phyloP scores from a whole-genome alignment of 2,113 vertebrate genomes.

The Todiramphus saurophagus region DNA sequence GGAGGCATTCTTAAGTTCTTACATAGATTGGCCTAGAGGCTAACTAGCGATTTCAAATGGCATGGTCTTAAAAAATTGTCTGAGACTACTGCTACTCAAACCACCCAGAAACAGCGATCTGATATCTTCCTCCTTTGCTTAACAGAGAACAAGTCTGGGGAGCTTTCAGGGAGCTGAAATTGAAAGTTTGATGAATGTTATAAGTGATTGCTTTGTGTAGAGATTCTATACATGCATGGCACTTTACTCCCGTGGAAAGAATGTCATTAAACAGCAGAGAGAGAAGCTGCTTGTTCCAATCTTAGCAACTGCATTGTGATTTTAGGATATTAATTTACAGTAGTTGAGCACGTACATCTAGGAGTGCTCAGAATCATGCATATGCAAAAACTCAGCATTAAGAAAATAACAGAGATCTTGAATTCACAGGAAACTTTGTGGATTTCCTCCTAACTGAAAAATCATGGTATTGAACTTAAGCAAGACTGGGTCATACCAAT shows the following conservation, averaged over 20 bases:
- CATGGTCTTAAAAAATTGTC: neutral
- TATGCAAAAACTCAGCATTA: neutral
- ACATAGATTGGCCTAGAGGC: neutral
- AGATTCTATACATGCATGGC: neutral
- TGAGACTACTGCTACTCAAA: neutral
- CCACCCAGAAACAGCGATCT: neutral
- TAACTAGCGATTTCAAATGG: neutral
- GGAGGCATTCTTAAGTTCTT: neutral
- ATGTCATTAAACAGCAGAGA: neutral
- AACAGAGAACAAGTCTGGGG: neutral
- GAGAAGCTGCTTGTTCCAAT: neutral
- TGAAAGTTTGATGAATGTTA: neutral
- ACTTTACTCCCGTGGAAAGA: neutral
- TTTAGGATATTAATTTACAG: neutral
- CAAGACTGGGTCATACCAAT: neutral
- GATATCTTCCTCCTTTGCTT: neutral
- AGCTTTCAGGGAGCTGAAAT: neutral
- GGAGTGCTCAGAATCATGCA: neutral
- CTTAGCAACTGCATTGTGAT: neutral
- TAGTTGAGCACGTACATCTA: neutral
- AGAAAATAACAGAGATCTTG: neutral
- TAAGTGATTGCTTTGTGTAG: neutral
- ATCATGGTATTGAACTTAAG: neutral
- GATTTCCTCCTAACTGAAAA: neutral
- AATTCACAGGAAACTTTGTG: neutral